phyloP scores from a whole-genome alignment of 1,140 invertebrate species.

The Drosophila nigrodunni region DNA sequence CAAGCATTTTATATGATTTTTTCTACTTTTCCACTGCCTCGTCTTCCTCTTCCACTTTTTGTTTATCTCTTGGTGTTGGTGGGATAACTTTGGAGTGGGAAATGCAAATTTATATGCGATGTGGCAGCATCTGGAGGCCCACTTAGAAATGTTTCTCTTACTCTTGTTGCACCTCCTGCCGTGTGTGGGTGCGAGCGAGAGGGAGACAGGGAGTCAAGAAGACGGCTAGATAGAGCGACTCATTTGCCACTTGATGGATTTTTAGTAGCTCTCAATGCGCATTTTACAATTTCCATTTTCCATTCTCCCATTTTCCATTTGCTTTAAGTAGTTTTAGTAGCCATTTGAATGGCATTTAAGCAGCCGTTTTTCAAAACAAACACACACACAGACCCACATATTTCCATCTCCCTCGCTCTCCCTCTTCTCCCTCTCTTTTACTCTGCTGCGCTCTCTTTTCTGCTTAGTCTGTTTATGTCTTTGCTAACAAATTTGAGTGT shows the following conservation, averaged over 20 bases:
- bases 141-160: not conserved
- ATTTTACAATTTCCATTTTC: conserved; percentile 14
- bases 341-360: conserved; percentile 72
- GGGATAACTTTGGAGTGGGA: not conserved
- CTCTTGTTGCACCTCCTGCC: conserved; percentile 29
- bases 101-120: conserved; percentile 20
- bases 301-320: conserved; percentile 44
- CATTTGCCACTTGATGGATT: conserved; percentile 68
- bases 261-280: conserved; percentile 60
- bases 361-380: conserved; percentile 53
- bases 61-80: not conserved
- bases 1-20: conserved; percentile 6
- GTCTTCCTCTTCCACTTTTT: not conserved
- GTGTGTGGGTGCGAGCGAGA: conserved; percentile 10
- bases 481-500: conserved; percentile 11
- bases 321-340: conserved; percentile 74
- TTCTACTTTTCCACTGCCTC: not conserved
- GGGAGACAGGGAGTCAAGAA: not conserved
- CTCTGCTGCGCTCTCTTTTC: too few species aligned
- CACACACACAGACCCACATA: not conserved
- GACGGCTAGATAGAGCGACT: not conserved
- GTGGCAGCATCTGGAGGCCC: conserved; percentile 22
- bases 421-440: not conserved
- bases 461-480: conserved; percentile 6
- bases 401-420: conserved; percentile 4